Conservation (phyloP, 2,888 invertebrate genomes). For the Ophion ellenae region DNA sequence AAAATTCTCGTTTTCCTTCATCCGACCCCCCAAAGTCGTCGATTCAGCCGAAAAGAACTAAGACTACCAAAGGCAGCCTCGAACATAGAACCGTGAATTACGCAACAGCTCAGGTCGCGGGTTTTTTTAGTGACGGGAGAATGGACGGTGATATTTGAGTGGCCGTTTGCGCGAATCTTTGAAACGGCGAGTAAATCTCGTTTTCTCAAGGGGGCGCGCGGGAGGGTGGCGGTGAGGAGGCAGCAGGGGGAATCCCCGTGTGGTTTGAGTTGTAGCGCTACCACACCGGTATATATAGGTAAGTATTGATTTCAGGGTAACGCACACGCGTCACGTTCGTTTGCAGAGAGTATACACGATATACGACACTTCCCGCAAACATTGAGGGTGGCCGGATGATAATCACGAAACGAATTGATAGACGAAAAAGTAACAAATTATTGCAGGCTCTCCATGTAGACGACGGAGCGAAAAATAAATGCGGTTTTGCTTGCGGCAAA, state of each 20-base stretch:
- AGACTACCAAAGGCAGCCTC: background rate
- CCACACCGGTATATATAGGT: constrained; percentile 34
- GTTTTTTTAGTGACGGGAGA: background rate
- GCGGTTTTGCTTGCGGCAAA: background rate
- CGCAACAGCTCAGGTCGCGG: no score
- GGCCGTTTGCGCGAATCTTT: background rate
- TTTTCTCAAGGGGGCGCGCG: background rate
- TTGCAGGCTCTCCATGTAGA: background rate
- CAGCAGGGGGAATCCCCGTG: constrained; percentile 48
- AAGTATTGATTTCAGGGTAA: constrained; percentile 79
- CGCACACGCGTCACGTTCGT: constrained; percentile 63
- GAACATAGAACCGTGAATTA: background rate
- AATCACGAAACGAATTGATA: background rate
- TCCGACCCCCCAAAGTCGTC: background rate
- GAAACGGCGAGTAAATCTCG: constrained; percentile 42
- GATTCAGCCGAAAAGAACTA: background rate
- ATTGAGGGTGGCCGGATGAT: constrained; percentile 55
- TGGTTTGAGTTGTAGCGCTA: constrained; percentile 51
- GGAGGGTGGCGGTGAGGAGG: background rate
- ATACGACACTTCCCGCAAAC: constrained; percentile 74
- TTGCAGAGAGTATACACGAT: constrained; percentile 63
- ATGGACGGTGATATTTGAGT: background rate
- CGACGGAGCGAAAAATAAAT: background rate
- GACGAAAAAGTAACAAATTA: background rate
- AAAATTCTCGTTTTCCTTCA: background rate